Conservation (phyloP, 2,797 vertebrate genomes). For the Phoeniculus purpureus region DNA sequence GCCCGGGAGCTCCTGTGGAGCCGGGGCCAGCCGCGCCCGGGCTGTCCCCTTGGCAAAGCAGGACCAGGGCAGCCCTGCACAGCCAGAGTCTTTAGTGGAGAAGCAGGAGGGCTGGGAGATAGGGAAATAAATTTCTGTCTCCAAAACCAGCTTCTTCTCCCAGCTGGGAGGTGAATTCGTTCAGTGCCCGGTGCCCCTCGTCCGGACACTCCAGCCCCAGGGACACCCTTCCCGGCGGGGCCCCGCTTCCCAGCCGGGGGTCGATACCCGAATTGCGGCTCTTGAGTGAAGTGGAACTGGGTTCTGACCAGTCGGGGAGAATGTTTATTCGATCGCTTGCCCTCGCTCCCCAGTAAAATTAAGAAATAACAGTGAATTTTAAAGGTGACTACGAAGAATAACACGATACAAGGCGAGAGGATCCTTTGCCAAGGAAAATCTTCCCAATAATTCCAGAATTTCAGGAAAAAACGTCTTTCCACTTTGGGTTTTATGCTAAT, state of each 20-base stretch:
- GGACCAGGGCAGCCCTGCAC: neutral
- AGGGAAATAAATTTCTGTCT: fast-evolving
- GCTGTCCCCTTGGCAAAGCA: fast-evolving
- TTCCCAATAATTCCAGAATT: neutral
- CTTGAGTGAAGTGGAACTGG: fast-evolving
- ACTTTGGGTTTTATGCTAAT: neutral
- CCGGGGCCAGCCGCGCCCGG: neutral
- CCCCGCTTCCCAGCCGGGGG: neutral
- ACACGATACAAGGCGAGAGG: fast-evolving
- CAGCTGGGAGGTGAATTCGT: neutral
- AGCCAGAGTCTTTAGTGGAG: fast-evolving
- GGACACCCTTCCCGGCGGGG: fast-evolving
- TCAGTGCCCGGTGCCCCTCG: fast-evolving
- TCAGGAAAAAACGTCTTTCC: neutral
- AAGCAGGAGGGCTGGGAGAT: neutral
- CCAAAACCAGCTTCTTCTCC: neutral
- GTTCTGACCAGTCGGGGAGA: fast-evolving
- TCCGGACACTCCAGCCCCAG: neutral
- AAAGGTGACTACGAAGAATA: neutral
- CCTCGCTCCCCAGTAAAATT: fast-evolving
- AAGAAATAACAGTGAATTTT: neutral
- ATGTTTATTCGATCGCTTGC: fast-evolving
- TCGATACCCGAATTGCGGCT: neutral
- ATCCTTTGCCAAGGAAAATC: neutral
- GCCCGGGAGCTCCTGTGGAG: neutral